These are phyloP conservation scores for Sweltsa coloradensis DNA, from an alignment of 1,140 invertebrate genomes.

Conservation along the genomic window DNA sequence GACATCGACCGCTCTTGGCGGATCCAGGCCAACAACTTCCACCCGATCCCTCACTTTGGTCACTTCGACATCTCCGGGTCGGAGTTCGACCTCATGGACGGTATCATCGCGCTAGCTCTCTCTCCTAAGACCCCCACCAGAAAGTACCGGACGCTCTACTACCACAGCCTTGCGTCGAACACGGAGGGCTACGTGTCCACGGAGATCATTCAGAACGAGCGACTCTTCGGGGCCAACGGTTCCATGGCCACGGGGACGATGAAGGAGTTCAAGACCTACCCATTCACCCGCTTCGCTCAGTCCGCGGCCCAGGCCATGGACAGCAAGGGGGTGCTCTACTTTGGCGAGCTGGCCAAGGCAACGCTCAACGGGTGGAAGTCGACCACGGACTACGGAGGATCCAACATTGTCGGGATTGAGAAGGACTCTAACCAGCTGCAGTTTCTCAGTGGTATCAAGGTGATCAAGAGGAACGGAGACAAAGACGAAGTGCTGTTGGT, in stretches of 20 bases:
- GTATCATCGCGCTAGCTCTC: neutral
- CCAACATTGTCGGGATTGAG: conserved; percentile 3
- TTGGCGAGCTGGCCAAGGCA: neutral
- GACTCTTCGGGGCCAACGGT: too few species aligned
- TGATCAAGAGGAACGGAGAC: too few species aligned
- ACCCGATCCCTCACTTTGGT: neutral
- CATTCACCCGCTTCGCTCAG: neutral
- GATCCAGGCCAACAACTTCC: neutral
- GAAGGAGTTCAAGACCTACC: too few species aligned
- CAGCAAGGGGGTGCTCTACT: conserved; percentile 8
- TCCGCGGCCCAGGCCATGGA: conserved; percentile 5
- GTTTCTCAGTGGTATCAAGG: too few species aligned
- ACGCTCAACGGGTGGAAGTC: conserved; percentile 5
- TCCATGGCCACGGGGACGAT: conserved; percentile 6
- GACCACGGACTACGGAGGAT: neutral
- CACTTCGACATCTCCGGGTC: conserved; percentile 1
- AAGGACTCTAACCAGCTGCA: too few species aligned
- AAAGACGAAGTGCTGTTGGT: conserved; percentile 53
- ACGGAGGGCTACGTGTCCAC: conserved; percentile 1
- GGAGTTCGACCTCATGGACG: neutral
- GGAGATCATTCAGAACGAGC: neutral
- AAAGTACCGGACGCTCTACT: conserved; percentile 4
- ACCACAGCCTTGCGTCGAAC: neutral
- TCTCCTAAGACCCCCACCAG: conserved; percentile 19
- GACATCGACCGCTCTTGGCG: conserved; percentile 1